A percentile compares a stretch with the other conserved stretches of the same genome.
Evolutionary conservation across 2,888 invertebrate species (phyloP).

Genomic region (Euclidia mi): DNA sequence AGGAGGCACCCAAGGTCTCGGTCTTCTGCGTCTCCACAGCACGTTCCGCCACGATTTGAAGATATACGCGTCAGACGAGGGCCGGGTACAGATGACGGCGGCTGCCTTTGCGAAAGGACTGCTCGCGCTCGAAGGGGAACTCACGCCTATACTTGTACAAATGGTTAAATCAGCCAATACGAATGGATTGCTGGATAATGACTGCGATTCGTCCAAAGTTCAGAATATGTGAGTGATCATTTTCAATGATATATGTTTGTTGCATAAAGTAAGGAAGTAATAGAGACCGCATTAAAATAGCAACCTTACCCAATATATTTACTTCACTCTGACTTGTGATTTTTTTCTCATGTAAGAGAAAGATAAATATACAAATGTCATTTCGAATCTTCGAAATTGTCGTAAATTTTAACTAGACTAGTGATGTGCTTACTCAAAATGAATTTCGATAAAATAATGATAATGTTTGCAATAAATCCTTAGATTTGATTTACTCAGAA

Average conservation of each 20-base stretch:
- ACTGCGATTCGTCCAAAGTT: constrained; percentile 98
- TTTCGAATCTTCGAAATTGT: no score
- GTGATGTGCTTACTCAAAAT: no score
- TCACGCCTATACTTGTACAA: constrained; percentile 99
- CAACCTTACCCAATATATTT: no score
- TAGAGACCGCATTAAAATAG: no score
- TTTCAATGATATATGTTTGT: background rate
- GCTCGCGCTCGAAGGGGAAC: constrained; percentile 98
- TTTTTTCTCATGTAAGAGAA: no score
- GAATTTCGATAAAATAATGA: no score
- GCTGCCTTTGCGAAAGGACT: constrained; percentile 99
- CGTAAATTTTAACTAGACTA: no score
- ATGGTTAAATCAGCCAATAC: constrained; percentile 99
- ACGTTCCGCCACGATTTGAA: constrained; percentile 99
- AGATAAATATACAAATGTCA: no score
- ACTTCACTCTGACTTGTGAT: no score
- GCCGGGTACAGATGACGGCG: constrained; percentile 99
- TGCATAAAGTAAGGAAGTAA: no score
- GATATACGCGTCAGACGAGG: constrained; percentile 99
- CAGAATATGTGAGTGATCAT: constrained; percentile 96
- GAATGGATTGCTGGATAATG: constrained; percentile 99
- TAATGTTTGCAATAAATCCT: no score
- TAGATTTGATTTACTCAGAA: no score
- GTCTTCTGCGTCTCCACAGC: constrained; percentile 97
- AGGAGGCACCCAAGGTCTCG: constrained; percentile 98